A percentile compares a stretch with the other conserved stretches of the same genome.
These are phyloP conservation scores for Bambusicola thoracicus DNA, from an alignment of 2,113 vertebrate genomes.

Conservation along the genomic window DNA sequence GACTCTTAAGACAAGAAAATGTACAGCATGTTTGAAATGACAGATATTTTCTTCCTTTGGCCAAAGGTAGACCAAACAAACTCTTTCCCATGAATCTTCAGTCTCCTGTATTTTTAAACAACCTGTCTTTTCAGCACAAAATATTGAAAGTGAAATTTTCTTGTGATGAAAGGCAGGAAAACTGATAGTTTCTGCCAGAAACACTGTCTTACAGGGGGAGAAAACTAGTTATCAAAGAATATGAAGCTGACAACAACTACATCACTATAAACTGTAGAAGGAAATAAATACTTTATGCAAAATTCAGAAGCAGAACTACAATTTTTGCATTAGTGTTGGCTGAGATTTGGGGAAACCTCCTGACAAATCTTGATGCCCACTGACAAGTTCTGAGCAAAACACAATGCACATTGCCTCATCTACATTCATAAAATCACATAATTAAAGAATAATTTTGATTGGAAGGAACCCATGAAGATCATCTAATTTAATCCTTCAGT, in stretches of 20 bases:
- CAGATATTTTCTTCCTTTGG: background rate
- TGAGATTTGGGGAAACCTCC: background rate
- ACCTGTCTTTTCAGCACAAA: background rate
- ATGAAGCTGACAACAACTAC: background rate
- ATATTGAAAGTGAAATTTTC: background rate
- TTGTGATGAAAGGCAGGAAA: background rate
- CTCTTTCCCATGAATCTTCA: background rate
- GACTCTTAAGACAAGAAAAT: background rate
- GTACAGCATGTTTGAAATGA: background rate
- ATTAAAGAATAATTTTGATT: background rate
- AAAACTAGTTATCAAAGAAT: background rate
- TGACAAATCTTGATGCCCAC: background rate
- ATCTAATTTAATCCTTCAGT: background rate
- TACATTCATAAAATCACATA: background rate
- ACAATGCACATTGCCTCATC: background rate
- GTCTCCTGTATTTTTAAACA: background rate
- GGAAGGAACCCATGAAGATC: background rate
- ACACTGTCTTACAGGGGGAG: conserved; percentile 5
- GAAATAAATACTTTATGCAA: background rate
- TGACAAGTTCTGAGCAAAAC: background rate
- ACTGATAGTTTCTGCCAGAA: background rate
- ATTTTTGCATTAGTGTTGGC: background rate
- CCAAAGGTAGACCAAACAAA: background rate
- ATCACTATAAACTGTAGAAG: background rate
- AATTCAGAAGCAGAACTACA: background rate